Percentiles rank a stretch among this genome's conserved stretches.
Conservation (phyloP, 2,113 vertebrate genomes). For the Panthera leo region DNA sequence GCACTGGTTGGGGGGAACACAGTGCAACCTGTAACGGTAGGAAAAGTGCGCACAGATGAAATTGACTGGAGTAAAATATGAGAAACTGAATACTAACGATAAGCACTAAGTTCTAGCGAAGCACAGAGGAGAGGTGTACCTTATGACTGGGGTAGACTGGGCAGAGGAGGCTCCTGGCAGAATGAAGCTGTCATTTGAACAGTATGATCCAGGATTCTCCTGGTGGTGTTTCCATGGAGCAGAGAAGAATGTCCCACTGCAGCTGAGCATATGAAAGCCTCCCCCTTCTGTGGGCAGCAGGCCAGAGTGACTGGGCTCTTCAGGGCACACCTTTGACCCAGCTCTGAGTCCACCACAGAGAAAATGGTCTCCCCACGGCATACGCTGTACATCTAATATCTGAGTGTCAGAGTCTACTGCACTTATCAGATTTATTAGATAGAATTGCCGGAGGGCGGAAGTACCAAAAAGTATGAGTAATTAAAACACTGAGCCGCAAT, state of each 20-base stretch:
- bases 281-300: not conserved
- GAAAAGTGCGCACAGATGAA: not conserved
- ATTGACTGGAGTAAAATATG: not conserved
- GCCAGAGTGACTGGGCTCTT: not conserved
- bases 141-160: not conserved
- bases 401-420: slow-evolving; percentile 51
- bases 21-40: not conserved
- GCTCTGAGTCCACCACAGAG: not conserved
- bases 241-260: not conserved
- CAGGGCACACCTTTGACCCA: not conserved
- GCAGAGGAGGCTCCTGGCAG: not conserved
- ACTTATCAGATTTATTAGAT: slow-evolving; percentile 74
- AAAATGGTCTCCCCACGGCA: not conserved
- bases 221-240: not conserved
- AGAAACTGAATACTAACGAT: not conserved
- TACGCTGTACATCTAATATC: not conserved
- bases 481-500: slow-evolving; percentile 76
- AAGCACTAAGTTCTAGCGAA: not conserved
- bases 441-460: slow-evolving; percentile 69
- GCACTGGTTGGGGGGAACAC: not conserved
- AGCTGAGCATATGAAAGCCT: not conserved
- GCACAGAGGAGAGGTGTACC: too few relatives aligned
- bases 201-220: not conserved
- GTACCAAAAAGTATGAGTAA: slow-evolving; percentile 75
- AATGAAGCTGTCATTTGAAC: not conserved